Conservation (phyloP, 2,797 vertebrate species). For the Anguilla obscura region DNA sequence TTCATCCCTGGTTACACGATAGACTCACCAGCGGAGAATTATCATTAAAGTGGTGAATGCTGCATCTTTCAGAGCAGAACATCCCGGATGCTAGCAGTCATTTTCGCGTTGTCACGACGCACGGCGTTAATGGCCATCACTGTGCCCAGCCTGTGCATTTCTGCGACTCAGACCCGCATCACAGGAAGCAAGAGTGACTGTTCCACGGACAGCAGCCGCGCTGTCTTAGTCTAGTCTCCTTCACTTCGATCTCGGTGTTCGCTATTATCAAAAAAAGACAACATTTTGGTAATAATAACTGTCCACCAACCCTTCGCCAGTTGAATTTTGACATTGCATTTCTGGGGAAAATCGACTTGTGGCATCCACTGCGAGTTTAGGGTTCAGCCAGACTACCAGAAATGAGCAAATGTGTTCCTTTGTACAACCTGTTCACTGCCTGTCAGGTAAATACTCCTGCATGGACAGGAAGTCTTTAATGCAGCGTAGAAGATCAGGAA, state of each 20-base stretch:
- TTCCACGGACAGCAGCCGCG: not conserved
- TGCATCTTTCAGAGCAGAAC: not conserved
- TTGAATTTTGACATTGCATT: not conserved
- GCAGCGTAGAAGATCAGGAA: not conserved
- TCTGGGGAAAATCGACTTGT: not conserved
- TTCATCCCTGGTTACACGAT: not conserved
- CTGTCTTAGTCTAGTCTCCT: too few relatives aligned
- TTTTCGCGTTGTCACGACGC: not conserved
- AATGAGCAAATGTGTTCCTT: not conserved
- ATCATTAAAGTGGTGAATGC: slow-evolving; percentile 7
- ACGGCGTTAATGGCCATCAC: slow-evolving; percentile 7
- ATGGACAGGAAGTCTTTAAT: not conserved
- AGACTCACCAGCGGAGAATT: not conserved
- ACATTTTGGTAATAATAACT: not conserved
- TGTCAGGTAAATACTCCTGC: not conserved
- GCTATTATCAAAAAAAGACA: not conserved
- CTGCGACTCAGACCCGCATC: not conserved
- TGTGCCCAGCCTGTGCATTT: not conserved
- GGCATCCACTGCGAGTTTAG: not conserved
- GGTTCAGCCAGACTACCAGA: not conserved
- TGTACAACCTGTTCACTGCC: not conserved
- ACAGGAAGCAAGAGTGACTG: not conserved
- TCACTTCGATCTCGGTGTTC: not conserved
- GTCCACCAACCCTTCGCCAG: not conserved
- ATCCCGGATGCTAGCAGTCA: not conserved